phyloP scores from a whole-genome alignment of 2,888 invertebrate genomes.

The Lepidonotus clava region DNA sequence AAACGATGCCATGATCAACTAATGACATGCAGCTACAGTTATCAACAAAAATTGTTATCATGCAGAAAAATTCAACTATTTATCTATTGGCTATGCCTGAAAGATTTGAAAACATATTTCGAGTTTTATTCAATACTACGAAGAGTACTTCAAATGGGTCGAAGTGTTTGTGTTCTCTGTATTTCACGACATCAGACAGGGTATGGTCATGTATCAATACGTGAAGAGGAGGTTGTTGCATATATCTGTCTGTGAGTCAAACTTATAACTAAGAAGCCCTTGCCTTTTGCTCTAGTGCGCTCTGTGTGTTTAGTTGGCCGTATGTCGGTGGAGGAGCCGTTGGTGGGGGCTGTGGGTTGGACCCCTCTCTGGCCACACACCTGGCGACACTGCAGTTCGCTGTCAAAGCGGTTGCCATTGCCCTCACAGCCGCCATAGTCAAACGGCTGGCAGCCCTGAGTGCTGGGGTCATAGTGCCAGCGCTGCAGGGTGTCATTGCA shows the following conservation, averaged over 20 bases:
- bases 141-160: too few relatives aligned
- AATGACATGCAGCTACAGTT: neutral
- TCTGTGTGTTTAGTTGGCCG: neutral
- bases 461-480: conserved; percentile 83
- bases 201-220: too few relatives aligned
- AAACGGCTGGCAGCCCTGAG: conserved; percentile 27
- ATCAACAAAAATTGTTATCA: too few relatives aligned
- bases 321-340: neutral
- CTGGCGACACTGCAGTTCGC: conserved; percentile 83
- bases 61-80: too few relatives aligned
- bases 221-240: too few relatives aligned
- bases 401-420: conserved; percentile 62
- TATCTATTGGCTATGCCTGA: too few relatives aligned
- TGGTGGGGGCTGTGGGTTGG: neutral
- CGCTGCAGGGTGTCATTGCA: conserved; percentile 80
- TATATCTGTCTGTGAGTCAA: too few relatives aligned
- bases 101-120: too few relatives aligned
- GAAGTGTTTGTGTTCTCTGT: too few relatives aligned
- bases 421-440: conserved; percentile 55
- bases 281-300: neutral
- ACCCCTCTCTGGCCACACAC: neutral
- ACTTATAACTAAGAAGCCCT: too few relatives aligned
- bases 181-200: too few relatives aligned
- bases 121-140: too few relatives aligned
- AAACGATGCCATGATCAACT: neutral